phyloP scores from a whole-genome alignment of 2,113 vertebrate species.

The Eidolon helvum region DNA sequence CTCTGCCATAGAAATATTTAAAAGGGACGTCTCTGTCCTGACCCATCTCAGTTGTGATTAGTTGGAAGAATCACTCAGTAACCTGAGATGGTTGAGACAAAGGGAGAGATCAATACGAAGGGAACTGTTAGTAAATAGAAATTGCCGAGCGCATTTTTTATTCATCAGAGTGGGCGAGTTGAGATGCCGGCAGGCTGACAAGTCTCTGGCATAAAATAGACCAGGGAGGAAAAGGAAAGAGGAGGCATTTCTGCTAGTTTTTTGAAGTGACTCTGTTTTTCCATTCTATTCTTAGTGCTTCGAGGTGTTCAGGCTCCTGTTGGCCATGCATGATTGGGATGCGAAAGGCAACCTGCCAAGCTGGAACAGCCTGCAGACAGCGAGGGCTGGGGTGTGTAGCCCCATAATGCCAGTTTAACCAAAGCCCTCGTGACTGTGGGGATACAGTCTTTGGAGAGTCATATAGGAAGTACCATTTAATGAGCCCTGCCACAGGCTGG shows the following conservation, averaged over 20 bases:
- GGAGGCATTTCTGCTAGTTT: neutral
- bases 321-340: rapidly evolving
- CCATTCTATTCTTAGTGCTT: neutral
- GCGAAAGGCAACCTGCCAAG: neutral
- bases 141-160: slow-evolving; percentile 50
- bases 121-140: slow-evolving; percentile 66
- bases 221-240: neutral
- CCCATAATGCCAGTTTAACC: neutral
- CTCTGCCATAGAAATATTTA: neutral
- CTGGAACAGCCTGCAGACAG: neutral
- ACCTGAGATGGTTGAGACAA: slow-evolving; percentile 54
- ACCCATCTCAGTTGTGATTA: slow-evolving; percentile 9
- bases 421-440: neutral
- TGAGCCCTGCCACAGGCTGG: neutral
- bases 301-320: neutral
- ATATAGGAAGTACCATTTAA: neutral
- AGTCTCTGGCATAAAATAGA: slow-evolving; percentile 22
- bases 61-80: slow-evolving; percentile 46
- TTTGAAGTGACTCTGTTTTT: neutral
- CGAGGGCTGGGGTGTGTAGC: neutral
- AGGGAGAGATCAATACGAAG: slow-evolving; percentile 61
- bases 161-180: slow-evolving; percentile 15
- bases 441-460: neutral
- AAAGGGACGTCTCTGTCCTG: neutral
- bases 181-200: slow-evolving; percentile 47